Percentiles rank a stretch among this genome's conserved stretches.
Evolutionary conservation across 2,888 invertebrate genomes (phyloP).

Genomic region (Julus scandinavius): DNA sequence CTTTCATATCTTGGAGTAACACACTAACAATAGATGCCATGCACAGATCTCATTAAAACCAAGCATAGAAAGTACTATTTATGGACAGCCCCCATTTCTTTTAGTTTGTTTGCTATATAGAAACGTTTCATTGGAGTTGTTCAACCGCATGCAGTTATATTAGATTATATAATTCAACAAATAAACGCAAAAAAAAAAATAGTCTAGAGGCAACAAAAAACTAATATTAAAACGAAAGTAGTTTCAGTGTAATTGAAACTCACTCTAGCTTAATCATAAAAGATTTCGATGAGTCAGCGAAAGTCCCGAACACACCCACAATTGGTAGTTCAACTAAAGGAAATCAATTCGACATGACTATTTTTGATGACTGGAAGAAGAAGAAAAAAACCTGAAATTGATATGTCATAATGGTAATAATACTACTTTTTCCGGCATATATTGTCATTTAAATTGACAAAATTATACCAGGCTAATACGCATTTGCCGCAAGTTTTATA

Average conservation of each 20-base stretch:
- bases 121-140: background rate
- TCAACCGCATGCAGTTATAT: background rate
- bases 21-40: background rate
- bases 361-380: background rate
- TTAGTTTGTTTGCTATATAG: background rate
- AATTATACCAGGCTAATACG: background rate
- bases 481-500: background rate
- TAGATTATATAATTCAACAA: conserved; percentile 34
- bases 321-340: background rate
- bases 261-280: conserved; percentile 37
- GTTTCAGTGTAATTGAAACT: conserved; percentile 36
- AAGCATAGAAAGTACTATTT: background rate
- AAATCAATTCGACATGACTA: conserved; percentile 39
- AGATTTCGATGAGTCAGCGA: conserved; percentile 22
- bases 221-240: conserved; percentile 43
- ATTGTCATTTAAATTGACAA: background rate
- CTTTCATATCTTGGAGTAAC: background rate
- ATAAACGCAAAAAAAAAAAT: background rate
- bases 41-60: background rate
- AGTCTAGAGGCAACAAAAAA: conserved; percentile 7
- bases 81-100: background rate
- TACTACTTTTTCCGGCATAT: background rate
- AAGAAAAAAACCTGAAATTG: background rate
- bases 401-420: background rate
- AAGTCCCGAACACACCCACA: background rate